phyloP scores from a whole-genome alignment of 2,888 invertebrate species.

The Drosophila pegasa region DNA sequence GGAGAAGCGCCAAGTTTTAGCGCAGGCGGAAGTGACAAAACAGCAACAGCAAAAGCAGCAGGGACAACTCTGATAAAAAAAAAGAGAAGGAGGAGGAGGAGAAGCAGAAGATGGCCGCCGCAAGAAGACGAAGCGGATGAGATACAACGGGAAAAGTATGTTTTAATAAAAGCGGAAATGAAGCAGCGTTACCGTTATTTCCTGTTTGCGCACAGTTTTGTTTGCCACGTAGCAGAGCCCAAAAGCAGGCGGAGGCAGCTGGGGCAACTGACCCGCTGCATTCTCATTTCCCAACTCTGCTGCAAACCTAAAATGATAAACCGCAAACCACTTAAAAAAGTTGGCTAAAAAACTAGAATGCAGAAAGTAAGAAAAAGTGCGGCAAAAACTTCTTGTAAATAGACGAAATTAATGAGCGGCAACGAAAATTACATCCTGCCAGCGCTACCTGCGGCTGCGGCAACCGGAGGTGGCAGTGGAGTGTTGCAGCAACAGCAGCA shows the following conservation, averaged over 20 bases:
- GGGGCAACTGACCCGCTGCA: constrained; percentile 50
- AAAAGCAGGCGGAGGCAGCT: not conserved
- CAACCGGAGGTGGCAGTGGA: not conserved
- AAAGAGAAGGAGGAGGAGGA: not conserved
- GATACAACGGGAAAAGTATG: constrained; percentile 78
- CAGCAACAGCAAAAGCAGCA: constrained; percentile 31
- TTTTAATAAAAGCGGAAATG: constrained; percentile 81
- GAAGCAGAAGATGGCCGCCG: constrained; percentile 46
- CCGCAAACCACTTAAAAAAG: constrained; percentile 75
- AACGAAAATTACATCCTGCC: constrained; percentile 36
- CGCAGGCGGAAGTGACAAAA: constrained; percentile 71
- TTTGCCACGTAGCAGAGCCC: constrained; percentile 40
- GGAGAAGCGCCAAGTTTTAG: constrained; percentile 55
- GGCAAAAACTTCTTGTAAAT: constrained; percentile 64
- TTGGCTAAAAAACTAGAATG: constrained; percentile 28
- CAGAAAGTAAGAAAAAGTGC: constrained; percentile 13
- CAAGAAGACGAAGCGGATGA: constrained; percentile 57
- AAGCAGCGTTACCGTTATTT: constrained; percentile 80
- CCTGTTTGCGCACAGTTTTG: constrained; percentile 75
- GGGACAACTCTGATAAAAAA: constrained; percentile 8
- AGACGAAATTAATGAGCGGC: constrained; percentile 74
- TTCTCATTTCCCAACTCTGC: constrained; percentile 40
- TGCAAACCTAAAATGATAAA: constrained; percentile 62
- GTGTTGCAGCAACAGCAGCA: constrained; percentile 1
- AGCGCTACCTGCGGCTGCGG: constrained; percentile 17